Conservation (phyloP, 2,113 vertebrate species). For the Symphodus melops region DNA sequence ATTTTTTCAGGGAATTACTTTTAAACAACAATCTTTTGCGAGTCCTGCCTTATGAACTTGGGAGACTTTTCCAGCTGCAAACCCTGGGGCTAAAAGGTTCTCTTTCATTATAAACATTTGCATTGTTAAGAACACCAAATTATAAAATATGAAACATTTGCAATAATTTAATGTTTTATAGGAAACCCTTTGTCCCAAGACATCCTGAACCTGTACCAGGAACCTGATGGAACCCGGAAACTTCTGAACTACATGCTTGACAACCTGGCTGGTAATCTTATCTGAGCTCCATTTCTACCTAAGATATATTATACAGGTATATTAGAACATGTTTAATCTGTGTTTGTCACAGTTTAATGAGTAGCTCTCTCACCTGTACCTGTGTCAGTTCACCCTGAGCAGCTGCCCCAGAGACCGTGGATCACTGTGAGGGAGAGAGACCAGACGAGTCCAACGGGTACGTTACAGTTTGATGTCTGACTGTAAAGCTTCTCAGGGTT, state of each 20-base stretch:
- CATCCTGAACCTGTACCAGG: constrained; percentile 98
- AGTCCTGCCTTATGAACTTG: constrained; percentile 99
- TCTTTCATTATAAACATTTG: neutral
- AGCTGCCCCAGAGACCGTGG: constrained; percentile 98
- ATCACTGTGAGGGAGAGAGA: constrained; percentile 98
- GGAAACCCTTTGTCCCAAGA: constrained; percentile 99
- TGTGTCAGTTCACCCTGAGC: constrained; percentile 94
- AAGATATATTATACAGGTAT: neutral
- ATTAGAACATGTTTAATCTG: neutral
- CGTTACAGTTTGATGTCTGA: no score
- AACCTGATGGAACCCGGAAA: constrained; percentile 97
- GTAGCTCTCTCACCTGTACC: neutral
- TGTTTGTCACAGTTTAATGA: no score
- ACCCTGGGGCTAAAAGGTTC: constrained; percentile 98
- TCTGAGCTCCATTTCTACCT: neutral
- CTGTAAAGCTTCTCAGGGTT: no score
- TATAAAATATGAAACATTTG: no score
- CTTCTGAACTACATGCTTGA: constrained; percentile 99
- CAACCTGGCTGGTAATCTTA: constrained; percentile 88
- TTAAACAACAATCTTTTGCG: constrained; percentile 99
- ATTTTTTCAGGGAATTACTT: constrained; percentile 95
- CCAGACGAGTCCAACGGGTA: constrained; percentile 94
- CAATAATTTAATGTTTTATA: constrained; percentile 63
- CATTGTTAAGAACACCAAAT: no score
- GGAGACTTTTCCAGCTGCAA: constrained; percentile 98